Evolutionary conservation across 1,140 invertebrate genomes (phyloP), one percentile per base, ranked within the genome.

Genomic region (Diplogasteroides magnus): DNA sequence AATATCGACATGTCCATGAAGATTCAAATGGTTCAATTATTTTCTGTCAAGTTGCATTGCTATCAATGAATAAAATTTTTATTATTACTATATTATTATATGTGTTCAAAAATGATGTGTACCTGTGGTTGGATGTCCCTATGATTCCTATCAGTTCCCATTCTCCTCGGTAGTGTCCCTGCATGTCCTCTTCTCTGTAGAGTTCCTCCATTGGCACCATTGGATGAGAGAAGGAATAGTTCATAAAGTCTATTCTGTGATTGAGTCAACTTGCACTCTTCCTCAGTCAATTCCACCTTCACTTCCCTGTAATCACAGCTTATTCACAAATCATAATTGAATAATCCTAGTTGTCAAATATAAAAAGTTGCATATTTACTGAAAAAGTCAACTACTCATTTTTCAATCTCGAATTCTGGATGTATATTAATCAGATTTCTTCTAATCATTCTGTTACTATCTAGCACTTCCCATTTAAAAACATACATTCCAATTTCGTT

Each of bases 271-370:
- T 56, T 61, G 28, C 65, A 65, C 14, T 28, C 26, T 60, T 80
- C 78, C 23, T 62, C 59, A 1, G 27, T 67, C 58, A 78, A 55
- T 48, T 74, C 77, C 1, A 75, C 65, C 62, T 78, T 78, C 19
- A 78, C 77, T 31, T 78, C 77, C 6, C 77, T 79, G 48, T 64
- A 78, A 69, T 25, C 19, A 48, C 26, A 23, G 29, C 2, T 27
- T 55, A 23, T 23, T 11, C 37, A 2, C 28, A 55, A 29, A n/a
- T 64, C 60, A 25, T 61, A 37, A 37, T 56, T 23, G 19, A 64
- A n/a, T 25, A 67, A 6, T 14, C 2, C 27, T 14, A 64, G 15
- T n/a, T n/a, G n/a, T n/a, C n/a, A n/a, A n/a, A n/a, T n/a, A n/a
- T n/a, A n/a, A n/a, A n/a, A n/a, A n/a, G n/a, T n/a, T n/a, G n/a